A percentile compares a stretch with the other conserved stretches of the same genome.
Conservation (phyloP, 1,140 invertebrate genomes). For the Drosophila trapezifrons region DNA sequence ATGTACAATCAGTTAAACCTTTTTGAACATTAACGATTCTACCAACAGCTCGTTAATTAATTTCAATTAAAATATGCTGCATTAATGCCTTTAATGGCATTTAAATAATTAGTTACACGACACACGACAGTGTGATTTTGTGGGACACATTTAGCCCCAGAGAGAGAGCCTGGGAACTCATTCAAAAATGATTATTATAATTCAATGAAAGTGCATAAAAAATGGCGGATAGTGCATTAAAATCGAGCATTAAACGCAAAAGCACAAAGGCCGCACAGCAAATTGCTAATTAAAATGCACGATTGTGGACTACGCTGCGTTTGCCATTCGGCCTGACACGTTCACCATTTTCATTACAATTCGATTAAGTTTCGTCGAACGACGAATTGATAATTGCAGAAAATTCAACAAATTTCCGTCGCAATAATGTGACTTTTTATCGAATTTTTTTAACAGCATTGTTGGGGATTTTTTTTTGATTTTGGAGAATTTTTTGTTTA, state of each 20-base stretch:
- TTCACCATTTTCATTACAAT: conserved; percentile 73
- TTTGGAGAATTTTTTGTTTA: too few relatives aligned
- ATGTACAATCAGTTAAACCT: neutral
- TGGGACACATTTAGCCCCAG: neutral
- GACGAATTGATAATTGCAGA: conserved; percentile 43
- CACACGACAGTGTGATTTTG: conserved; percentile 13
- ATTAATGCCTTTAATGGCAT: conserved; percentile 70
- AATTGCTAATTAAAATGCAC: conserved; percentile 74
- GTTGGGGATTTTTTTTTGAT: neutral
- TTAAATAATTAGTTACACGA: conserved; percentile 77
- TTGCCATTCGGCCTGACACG: conserved; percentile 46
- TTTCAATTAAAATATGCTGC: conserved; percentile 69
- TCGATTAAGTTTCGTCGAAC: conserved; percentile 63
- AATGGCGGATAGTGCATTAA: conserved; percentile 61
- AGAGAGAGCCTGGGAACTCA: neutral
- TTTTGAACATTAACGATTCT: conserved; percentile 50
- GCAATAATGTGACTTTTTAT: conserved; percentile 24
- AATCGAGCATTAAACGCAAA: conserved; percentile 46
- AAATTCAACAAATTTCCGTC: conserved; percentile 30
- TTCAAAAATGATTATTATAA: conserved; percentile 48
- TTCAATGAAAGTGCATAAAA: conserved; percentile 59
- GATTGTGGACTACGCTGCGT: conserved; percentile 37
- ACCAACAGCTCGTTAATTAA: conserved; percentile 64
- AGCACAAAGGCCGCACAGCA: conserved; percentile 33
- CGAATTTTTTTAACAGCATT: neutral